phyloP scores from a whole-genome alignment of 2,797 vertebrate genomes.

The Petrocephalus schoutedeni region DNA sequence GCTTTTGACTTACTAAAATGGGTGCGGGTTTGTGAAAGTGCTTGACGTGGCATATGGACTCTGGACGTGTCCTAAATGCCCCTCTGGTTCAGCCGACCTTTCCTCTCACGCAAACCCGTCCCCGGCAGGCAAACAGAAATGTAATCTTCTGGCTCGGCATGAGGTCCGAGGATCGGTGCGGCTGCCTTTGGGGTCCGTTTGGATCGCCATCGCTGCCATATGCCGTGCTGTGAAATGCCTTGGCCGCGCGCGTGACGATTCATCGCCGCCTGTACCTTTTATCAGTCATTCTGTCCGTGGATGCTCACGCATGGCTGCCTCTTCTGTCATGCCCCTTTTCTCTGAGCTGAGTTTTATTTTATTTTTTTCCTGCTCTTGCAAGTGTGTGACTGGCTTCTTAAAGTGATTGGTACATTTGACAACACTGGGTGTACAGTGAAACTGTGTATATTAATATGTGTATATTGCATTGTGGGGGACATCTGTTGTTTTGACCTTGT shows the following conservation, averaged over 20 bases:
- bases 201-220: not conserved
- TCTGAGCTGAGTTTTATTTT: not conserved
- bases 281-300: not conserved
- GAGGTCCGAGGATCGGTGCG: not conserved
- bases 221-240: constrained; percentile 8
- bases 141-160: not conserved
- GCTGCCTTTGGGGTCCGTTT: not conserved
- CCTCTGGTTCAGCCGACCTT: not conserved
- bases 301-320: not conserved
- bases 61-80: not conserved
- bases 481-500: not conserved
- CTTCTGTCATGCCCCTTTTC: not conserved
- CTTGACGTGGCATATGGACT: not conserved
- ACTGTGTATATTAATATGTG: not conserved
- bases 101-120: not conserved
- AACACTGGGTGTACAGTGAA: not conserved
- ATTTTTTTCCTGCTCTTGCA: not conserved
- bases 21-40: not conserved
- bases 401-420: not conserved
- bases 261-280: not conserved
- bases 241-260: not conserved
- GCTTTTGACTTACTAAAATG: not conserved
- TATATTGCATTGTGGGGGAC: not conserved
- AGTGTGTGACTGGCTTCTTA: not conserved
- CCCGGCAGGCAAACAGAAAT: not conserved